Base-by-base conservation (phyloP, 2,888 invertebrate genomes). In the Pachycephus smyrnensis region DNA sequence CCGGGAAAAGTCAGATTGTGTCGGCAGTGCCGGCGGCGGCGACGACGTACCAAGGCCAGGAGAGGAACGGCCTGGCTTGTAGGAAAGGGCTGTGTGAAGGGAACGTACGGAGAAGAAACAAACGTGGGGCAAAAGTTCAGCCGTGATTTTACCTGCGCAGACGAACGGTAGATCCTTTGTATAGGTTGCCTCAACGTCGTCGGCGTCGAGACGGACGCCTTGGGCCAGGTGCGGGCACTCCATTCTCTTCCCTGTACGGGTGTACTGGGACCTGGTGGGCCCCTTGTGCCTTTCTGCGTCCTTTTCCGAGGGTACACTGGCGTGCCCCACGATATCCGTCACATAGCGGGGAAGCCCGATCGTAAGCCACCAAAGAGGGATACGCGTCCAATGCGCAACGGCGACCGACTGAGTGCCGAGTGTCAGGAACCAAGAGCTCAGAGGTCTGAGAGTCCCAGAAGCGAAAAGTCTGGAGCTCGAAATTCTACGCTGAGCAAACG, bases 171-270 rank as follows among this genome's bases (percentile, higher is more conserved):
- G 86, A 86, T 94, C 94, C 94, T 94, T 94, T 93, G 94, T 84
- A 85, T 87, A 88, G 85, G 87, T 87, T 69, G 88, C 83, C 82
- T 88, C 90, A 84, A 89, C 88, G 85, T 90, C 89, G 86, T 89
- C 85, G 85, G 86, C 85, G 85, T 86, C 88, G 84, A 90, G 85
- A 85, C 88, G 88, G 90, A 94, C 94, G 93, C 94, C 94, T 92
- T 94, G 94, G 92, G 93, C 93, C 89, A 95, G 93, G 93, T 95
- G 95, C 89, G 94, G 93, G 92, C 95, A 95, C 93, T 95, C 95
- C 95, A 95, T 95, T 91, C 90, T 93, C 93, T 88, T 85, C 82
- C 82, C 82, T 84, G 81, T 76, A 77, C 84, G 81, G 83, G 79
- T 32, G n/a, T 71, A 31, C 31, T 83, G 87, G 87, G 86, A 85